Conservation (phyloP, 2,113 vertebrate species). For the Turdus rufiventris region DNA sequence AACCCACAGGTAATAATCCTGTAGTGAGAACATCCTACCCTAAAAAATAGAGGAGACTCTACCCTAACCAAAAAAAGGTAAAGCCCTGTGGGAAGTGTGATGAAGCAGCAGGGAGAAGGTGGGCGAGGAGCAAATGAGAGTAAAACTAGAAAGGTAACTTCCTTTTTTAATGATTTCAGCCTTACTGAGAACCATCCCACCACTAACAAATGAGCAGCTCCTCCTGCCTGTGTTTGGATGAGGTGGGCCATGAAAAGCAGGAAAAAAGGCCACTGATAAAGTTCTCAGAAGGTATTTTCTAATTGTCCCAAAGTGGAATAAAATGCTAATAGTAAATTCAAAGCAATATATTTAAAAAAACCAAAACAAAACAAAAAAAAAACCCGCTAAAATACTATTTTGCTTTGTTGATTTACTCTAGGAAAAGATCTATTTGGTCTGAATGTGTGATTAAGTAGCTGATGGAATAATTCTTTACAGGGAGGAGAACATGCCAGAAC, state of each 20-base stretch:
- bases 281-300: neutral
- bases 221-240: neutral
- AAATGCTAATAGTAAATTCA: neutral
- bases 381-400: neutral
- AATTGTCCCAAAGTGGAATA: neutral
- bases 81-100: neutral
- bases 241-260: neutral
- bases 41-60: neutral
- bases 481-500: neutral
- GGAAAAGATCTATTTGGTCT: neutral
- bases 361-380: too few relatives aligned
- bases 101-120: neutral
- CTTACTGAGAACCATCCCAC: neutral
- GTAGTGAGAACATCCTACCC: rapidly evolving
- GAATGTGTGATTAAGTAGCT: neutral
- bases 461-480: neutral
- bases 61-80: neutral
- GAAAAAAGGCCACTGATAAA: neutral
- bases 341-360: rapidly evolving
- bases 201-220: neutral
- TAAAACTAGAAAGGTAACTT: neutral
- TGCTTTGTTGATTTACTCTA: neutral
- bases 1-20: neutral
- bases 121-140: neutral
- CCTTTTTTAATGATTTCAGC: neutral